Base-by-base conservation (phyloP, 2,888 invertebrate genomes). In the Hymenopus coronatus region DNA sequence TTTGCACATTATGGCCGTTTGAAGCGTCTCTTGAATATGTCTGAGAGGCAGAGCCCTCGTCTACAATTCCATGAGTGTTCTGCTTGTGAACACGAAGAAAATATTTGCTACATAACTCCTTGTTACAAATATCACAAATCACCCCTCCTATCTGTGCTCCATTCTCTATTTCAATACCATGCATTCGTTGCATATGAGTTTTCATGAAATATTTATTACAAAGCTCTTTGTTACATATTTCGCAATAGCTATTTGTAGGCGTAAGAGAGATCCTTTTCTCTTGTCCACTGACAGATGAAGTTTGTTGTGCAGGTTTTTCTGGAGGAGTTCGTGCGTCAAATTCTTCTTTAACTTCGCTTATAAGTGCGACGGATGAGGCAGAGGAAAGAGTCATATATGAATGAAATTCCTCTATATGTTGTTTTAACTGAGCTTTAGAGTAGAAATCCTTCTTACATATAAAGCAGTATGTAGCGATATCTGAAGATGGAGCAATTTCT, bases 141-240 rank as follows among this genome's bases (percentile, higher is more conserved):
- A 98, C 98, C 30, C 98, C 98, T 9, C 98, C 98, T 82, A 98
- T 97, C 93, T 97, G 98, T 81, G 98, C 97, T 28, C 98, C 98
- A 92, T 97, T 98, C 93, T 98, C 98, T 87, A 98, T 96, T 92
- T 98, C 98, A 92, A 98, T 98, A 84, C 98, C 98, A 93, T 98
- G 99, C 98, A 99, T 99, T 93, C 99, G 96, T 93, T 98, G 97
- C 98, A 99, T 99, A 94, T 99, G 99, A 1, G 99, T 99, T 93
- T 99, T 98, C 97, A 99, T 98, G 94, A 99, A 99, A 93, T 99
- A 99, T 93, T 99, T 99, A 94, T 99, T 99, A 94, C 99, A 99
- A 91, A 99, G 94, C 94, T 99, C 99, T 94, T 99, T 99, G 94
- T 99, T 99, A 94, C 99, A 99, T 91, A 99, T 98, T 93, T 98